A percentile compares a stretch with the other conserved stretches of the same genome.
These are phyloP conservation scores for Icerya purchasi DNA, from an alignment of 2,888 invertebrate genomes.

Conservation along the genomic window DNA sequence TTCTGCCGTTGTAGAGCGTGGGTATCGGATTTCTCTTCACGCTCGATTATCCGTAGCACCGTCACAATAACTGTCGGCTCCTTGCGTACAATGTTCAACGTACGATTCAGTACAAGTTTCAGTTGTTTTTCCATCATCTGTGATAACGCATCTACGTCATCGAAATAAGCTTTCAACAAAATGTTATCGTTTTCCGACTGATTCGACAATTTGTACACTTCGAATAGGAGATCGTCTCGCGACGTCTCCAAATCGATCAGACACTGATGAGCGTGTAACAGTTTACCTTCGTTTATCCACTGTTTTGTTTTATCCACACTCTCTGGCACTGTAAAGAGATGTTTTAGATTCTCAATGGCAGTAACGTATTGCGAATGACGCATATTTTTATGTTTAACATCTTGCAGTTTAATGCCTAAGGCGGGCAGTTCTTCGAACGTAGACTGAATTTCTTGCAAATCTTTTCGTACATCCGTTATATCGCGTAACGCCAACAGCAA, in stretches of 20 bases:
- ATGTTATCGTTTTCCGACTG: slow-evolving; percentile 75
- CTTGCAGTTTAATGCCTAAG: slow-evolving; percentile 56
- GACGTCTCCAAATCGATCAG: slow-evolving; percentile 90
- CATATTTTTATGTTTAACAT: slow-evolving; percentile 77
- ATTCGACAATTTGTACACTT: slow-evolving; percentile 79
- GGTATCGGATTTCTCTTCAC: slow-evolving; percentile 86
- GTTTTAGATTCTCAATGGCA: slow-evolving; percentile 92
- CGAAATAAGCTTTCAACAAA: slow-evolving; percentile 86
- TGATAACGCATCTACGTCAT: slow-evolving; percentile 79
- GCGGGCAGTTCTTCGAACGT: slow-evolving; percentile 54
- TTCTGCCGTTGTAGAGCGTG: slow-evolving; percentile 41
- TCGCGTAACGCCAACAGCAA: slow-evolving; percentile 66
- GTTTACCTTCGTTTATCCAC: slow-evolving; percentile 83
- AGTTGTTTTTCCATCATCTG: slow-evolving; percentile 76
- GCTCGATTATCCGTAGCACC: slow-evolving; percentile 81
- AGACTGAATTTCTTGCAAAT: slow-evolving; percentile 53
- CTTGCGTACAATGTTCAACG: slow-evolving; percentile 80
- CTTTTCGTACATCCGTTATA: slow-evolving; percentile 40
- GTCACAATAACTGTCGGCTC: slow-evolving; percentile 91
- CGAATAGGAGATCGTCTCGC: slow-evolving; percentile 81
- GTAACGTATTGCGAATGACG: slow-evolving; percentile 92
- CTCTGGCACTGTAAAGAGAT: slow-evolving; percentile 92
- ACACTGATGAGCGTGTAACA: slow-evolving; percentile 86
- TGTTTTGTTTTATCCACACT: slow-evolving; percentile 85
- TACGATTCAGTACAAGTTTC: slow-evolving; percentile 66